Evolutionary conservation across 2,113 vertebrate species (phyloP).

Genomic region (Chaetops frenatus): DNA sequence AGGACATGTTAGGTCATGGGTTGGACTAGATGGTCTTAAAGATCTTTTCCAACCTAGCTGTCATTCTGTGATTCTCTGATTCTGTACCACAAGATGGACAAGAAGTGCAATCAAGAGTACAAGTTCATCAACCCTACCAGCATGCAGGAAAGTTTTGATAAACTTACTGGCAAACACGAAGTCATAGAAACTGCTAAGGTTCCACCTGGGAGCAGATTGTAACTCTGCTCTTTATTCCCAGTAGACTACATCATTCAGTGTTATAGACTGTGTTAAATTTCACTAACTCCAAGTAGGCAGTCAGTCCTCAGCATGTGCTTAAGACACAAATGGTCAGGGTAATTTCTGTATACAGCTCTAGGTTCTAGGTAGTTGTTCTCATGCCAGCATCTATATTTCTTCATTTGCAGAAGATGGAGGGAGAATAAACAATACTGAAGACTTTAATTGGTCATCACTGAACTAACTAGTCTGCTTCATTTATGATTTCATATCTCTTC

Average conservation of each 20-base stretch:
- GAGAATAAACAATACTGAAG: background rate
- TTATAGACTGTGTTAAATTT: background rate
- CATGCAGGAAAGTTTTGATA: background rate
- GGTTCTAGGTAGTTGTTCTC: background rate
- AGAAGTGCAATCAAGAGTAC: background rate
- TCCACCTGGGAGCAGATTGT: background rate
- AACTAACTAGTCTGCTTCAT: background rate
- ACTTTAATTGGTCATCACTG: background rate
- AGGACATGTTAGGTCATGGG: background rate
- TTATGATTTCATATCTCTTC: background rate
- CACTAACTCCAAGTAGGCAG: background rate
- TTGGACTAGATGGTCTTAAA: background rate
- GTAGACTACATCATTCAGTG: background rate
- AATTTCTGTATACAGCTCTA: background rate
- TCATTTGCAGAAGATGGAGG: background rate
- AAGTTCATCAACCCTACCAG: background rate
- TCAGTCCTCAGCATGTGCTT: background rate
- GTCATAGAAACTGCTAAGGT: background rate
- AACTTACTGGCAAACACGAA: background rate
- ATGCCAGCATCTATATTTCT: background rate
- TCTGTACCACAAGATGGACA: background rate
- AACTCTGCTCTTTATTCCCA: background rate
- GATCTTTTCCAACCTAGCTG: background rate
- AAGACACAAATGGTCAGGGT: background rate
- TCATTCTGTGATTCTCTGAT: background rate